Percentiles rank a stretch among this genome's conserved stretches.
phyloP scores from a whole-genome alignment of 2,797 vertebrate genomes.

The Falco berigora region DNA sequence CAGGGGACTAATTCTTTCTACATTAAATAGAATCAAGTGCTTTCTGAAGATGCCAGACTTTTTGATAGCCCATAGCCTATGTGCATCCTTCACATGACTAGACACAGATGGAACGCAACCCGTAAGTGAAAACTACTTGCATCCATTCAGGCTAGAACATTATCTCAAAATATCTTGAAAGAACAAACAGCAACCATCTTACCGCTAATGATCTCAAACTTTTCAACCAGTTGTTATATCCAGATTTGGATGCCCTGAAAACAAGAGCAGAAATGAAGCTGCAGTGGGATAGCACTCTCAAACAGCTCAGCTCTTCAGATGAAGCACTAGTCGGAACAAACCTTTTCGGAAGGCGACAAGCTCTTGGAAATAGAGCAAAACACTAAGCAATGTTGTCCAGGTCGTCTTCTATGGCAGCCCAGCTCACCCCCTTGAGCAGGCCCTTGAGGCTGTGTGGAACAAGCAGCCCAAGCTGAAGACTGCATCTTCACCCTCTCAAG shows the following conservation, averaged over 20 bases:
- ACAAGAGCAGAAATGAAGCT: background rate
- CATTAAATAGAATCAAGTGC: background rate
- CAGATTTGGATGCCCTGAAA: constrained; percentile 53
- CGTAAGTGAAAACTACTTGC: background rate
- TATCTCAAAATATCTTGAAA: background rate
- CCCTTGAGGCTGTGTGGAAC: constrained; percentile 64
- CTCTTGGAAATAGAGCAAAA: constrained; percentile 69
- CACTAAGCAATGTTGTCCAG: constrained; percentile 61
- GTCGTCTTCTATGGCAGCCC: constrained; percentile 53
- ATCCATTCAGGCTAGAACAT: background rate
- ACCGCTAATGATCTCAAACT: constrained; percentile 57
- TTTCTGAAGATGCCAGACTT: background rate
- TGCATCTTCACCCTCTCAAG: constrained; percentile 44
- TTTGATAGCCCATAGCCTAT: background rate
- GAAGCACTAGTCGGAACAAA: constrained; percentile 13
- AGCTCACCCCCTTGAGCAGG: constrained; percentile 67
- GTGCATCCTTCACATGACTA: background rate
- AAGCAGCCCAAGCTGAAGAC: constrained; percentile 45
- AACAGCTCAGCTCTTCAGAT: background rate
- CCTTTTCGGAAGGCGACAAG: constrained; percentile 65
- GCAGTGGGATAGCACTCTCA: background rate
- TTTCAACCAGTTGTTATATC: constrained; percentile 62
- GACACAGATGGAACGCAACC: accelerated
- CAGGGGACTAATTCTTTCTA: background rate
- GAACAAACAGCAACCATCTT: background rate